Percentiles rank a stretch among this genome's conserved stretches.
Evolutionary conservation across 1,140 invertebrate species (phyloP).

Genomic region (Diabrotica virgifera): DNA sequence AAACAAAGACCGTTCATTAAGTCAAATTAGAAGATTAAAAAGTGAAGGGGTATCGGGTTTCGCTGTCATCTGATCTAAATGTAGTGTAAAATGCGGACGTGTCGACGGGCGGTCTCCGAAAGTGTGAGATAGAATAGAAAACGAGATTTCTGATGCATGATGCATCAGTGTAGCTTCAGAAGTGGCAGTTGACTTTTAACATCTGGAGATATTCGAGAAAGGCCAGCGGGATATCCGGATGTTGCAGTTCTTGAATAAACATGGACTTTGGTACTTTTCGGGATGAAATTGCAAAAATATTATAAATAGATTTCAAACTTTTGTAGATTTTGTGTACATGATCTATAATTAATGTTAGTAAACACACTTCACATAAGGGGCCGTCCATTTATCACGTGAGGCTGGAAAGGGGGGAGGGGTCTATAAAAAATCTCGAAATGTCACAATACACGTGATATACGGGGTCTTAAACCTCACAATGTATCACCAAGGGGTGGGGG

Average conservation of each 20-base stretch:
- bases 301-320: too few relatives aligned
- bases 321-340: too few relatives aligned
- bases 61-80: not conserved
- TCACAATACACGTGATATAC: too few relatives aligned
- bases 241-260: constrained; percentile 5
- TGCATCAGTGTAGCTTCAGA: not conserved
- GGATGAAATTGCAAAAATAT: not conserved
- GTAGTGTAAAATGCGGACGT: constrained; percentile 8
- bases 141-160: not conserved
- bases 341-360: too few relatives aligned
- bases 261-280: not conserved
- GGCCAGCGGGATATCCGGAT: constrained; percentile 11
- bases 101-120: constrained; percentile 6
- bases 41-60: constrained; percentile 5
- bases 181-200: constrained; percentile 5
- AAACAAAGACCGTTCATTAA: too few relatives aligned
- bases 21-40: too few relatives aligned
- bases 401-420: too few relatives aligned
- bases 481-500: too few relatives aligned
- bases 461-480: too few relatives aligned
- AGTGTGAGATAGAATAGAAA: not conserved
- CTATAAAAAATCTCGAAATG: too few relatives aligned
- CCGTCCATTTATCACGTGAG: too few relatives aligned
- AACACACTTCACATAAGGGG: too few relatives aligned
- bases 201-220: constrained; percentile 10